Base-by-base conservation (phyloP, 2,797 vertebrate genomes). In the Sparus aurata region DNA sequence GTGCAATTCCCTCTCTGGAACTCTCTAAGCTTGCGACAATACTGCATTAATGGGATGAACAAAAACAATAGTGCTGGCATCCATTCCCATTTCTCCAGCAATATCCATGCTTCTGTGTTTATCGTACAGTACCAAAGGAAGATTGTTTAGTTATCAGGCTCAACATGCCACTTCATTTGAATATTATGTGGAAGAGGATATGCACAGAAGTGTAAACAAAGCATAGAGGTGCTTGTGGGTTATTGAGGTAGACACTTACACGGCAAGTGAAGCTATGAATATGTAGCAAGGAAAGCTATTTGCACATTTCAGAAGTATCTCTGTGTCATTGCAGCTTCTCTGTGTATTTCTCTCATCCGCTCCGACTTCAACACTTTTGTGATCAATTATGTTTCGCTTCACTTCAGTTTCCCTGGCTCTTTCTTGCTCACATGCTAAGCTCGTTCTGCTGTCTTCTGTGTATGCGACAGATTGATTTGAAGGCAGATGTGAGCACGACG, bases 401-500 rank as follows among this genome's bases (percentile, higher is more conserved):
- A 20, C 13, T 22, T 67, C 1, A 4, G 55, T 63, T 43, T 66
- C 22, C 59, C 25, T 68, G 18, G 8, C 27, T 54, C 52, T 46
- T 59, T 73, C 22, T 12, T 18, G 41, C 45, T 66, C 34, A 5
- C 54, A 30, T 68, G n/a, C 25, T 53, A 4, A 58, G 10, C 41
- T 50, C 15, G 12, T 3, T 78, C 55, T 75, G 16, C n/a, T 67
- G 22, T 61, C 27, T 43, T 59, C 25, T 53, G 23, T 67, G 49
- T 69, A 27, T 81, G 27, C 47, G 41, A 69, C 94, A 98, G 97
- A 67, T 96, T 60, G 89, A 95, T 77, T 85, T 97, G 87, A 96
- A 96, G 22, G 95, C 94, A 64, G 95, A 96, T 73, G 92, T 95
- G 43, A 93, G 75, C 67, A 95, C 93, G 0, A 47, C 86, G 7